phyloP scores from a whole-genome alignment of 2,888 invertebrate genomes.

The Cerastoderma edule region DNA sequence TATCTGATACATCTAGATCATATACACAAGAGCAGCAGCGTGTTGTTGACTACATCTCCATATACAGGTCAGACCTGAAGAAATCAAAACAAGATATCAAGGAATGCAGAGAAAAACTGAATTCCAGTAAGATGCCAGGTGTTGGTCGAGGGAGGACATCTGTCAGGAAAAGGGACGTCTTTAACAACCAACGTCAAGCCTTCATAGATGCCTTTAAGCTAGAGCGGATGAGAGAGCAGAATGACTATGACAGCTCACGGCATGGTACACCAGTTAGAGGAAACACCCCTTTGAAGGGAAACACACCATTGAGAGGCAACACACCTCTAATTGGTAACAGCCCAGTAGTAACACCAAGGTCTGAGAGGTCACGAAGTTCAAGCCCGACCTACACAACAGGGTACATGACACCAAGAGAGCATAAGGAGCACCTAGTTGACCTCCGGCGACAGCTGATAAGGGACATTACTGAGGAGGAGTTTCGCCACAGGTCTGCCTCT shows the following conservation, averaged over 20 bases:
- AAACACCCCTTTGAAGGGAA: constrained; percentile 46
- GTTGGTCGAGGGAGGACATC: constrained; percentile 68
- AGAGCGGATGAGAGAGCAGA: constrained; percentile 77
- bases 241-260: constrained; percentile 66
- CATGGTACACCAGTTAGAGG: constrained; percentile 49
- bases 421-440: constrained; percentile 72
- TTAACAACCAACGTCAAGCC: constrained; percentile 70
- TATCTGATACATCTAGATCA: constrained; percentile 28
- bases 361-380: constrained; percentile 53
- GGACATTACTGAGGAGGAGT: constrained; percentile 65
- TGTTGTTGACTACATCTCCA: constrained; percentile 72
- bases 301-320: constrained; percentile 43
- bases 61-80: constrained; percentile 76
- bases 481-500: constrained; percentile 57
- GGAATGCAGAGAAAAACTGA: constrained; percentile 73
- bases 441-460: constrained; percentile 75
- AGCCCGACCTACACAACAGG: constrained; percentile 58
- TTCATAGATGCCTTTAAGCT: constrained; percentile 80
- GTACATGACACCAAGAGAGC: constrained; percentile 77
- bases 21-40: constrained; percentile 49
- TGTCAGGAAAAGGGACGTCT: constrained; percentile 68
- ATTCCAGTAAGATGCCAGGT: constrained; percentile 59
- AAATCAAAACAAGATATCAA: constrained; percentile 77
- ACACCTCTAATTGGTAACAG: constrained; percentile 58
- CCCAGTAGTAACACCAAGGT: constrained; percentile 50